Percentiles rank a stretch among this genome's conserved stretches.
Evolutionary conservation across 1,140 invertebrate species (phyloP).

Genomic region (Octopus bimaculoides): DNA sequence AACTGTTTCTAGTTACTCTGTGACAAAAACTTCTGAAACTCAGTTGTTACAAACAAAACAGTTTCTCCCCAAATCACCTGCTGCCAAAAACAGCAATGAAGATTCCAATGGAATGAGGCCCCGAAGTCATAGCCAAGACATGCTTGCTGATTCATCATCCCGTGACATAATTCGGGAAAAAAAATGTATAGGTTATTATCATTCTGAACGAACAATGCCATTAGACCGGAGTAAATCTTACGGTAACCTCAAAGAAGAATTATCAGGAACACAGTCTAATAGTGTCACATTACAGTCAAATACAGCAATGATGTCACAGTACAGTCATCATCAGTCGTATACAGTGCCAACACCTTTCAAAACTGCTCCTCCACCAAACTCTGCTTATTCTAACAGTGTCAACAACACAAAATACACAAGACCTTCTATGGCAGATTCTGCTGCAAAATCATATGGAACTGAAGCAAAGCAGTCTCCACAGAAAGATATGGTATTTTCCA

Average conservation of each 20-base stretch:
- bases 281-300: no score
- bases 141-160: not conserved
- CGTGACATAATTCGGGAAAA: not conserved
- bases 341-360: no score
- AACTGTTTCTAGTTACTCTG: slow-evolving; percentile 21
- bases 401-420: no score
- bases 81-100: not conserved
- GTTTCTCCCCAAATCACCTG: not conserved
- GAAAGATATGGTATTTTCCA: no score
- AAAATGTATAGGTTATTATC: not conserved
- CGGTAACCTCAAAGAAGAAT: not conserved
- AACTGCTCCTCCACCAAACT: no score
- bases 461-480: no score
- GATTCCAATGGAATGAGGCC: not conserved
- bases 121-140: not conserved
- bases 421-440: no score
- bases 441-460: no score
- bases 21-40: not conserved
- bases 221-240: not conserved
- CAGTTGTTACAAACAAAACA: not conserved
- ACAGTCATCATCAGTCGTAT: no score
- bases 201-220: not conserved
- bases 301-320: no score
- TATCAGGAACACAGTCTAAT: no score
- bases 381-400: no score